These are phyloP conservation scores for Drosophila atroscutellata DNA, from an alignment of 2,888 invertebrate species.

Conservation along the genomic window DNA sequence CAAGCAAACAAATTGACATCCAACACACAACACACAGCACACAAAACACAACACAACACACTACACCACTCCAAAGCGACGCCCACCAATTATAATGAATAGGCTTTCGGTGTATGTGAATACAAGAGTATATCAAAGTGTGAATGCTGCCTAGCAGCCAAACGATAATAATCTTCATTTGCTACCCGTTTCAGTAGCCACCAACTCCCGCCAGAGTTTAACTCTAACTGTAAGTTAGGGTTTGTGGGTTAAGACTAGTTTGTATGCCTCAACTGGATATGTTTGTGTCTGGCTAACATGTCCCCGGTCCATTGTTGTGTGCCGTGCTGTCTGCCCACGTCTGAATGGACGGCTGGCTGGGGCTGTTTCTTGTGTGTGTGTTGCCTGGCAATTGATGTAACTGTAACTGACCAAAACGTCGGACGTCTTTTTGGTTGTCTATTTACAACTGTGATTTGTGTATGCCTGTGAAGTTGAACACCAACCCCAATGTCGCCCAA, in stretches of 20 bases:
- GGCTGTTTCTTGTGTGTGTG: conserved; percentile 1
- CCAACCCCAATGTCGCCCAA: background rate
- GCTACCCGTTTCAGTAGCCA: conserved; percentile 28
- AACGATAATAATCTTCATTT: conserved; percentile 77
- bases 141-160: conserved; percentile 60
- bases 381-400: conserved; percentile 72
- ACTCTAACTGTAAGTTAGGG: conserved; percentile 18
- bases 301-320: conserved; percentile 73
- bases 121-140: conserved; percentile 58
- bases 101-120: conserved; percentile 18
- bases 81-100: conserved; percentile 68
- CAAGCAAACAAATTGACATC: conserved; percentile 48
- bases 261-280: conserved; percentile 48
- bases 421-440: conserved; percentile 75
- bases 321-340: conserved; percentile 22
- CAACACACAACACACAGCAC: conserved; percentile 6
- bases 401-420: conserved; percentile 63
- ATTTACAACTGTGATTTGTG: conserved; percentile 77
- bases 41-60: conserved; percentile 16
- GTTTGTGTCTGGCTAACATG: conserved; percentile 69
- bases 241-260: conserved; percentile 19
- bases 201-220: conserved; percentile 6
- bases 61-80: conserved; percentile 24
- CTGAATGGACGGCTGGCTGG: background rate
- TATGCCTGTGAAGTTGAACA: conserved; percentile 20